phyloP scores from a whole-genome alignment of 2,888 invertebrate species.

The Aphelenchoides bicaudatus region DNA sequence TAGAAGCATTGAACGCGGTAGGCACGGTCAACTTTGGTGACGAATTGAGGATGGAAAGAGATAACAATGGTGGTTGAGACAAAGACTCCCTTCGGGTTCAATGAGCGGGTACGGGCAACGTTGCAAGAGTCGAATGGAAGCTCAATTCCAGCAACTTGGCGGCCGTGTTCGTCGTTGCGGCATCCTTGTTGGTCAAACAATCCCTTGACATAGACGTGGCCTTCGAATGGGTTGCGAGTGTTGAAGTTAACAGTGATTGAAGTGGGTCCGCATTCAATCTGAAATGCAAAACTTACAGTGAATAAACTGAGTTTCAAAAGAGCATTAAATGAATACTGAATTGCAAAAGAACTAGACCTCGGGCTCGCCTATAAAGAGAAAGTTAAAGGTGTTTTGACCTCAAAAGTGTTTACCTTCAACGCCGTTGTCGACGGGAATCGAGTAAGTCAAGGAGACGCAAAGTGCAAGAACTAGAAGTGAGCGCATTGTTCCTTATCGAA shows the following conservation, averaged over 20 bases:
- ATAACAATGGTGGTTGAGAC: slow-evolving; percentile 59
- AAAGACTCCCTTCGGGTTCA: slow-evolving; percentile 60
- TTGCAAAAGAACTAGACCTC: slow-evolving; percentile 61
- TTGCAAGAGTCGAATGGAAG: slow-evolving; percentile 60
- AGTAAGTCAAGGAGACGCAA: slow-evolving; percentile 23
- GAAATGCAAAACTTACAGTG: too few relatives aligned
- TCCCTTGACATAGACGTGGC: slow-evolving; percentile 56
- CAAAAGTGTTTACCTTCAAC: slow-evolving; percentile 61
- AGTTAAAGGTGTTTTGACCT: too few relatives aligned
- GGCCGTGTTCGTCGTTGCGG: slow-evolving; percentile 54
- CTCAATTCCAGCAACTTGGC: slow-evolving; percentile 58
- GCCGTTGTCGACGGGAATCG: slow-evolving; percentile 59
- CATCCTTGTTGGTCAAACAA: slow-evolving; percentile 57
- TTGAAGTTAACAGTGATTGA: slow-evolving; percentile 61
- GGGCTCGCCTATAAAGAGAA: too few relatives aligned
- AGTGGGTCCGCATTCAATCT: slow-evolving; percentile 60
- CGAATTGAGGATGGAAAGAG: slow-evolving; percentile 60
- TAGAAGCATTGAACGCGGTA: slow-evolving; percentile 61
- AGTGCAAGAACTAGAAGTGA: slow-evolving; percentile 7
- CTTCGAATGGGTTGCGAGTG: slow-evolving; percentile 55
- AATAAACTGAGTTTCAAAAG: too few relatives aligned
- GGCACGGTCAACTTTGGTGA: slow-evolving; percentile 57
- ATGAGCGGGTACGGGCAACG: slow-evolving; percentile 57
- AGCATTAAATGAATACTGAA: too few relatives aligned
- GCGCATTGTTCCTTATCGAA: too few relatives aligned